Conservation (phyloP, 2,888 invertebrate species). For the Luffia ferchaultella region DNA sequence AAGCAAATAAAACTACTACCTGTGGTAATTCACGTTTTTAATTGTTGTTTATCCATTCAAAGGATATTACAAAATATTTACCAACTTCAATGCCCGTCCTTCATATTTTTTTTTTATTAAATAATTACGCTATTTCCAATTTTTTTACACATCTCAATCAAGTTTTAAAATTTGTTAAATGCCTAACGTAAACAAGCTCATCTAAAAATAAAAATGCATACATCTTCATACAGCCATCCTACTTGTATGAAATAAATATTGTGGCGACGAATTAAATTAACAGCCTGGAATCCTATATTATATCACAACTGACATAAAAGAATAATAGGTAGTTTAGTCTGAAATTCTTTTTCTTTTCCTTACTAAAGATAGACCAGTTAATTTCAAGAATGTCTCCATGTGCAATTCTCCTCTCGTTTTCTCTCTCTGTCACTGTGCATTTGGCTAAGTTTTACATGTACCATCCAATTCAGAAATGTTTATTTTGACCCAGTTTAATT, state of each 20-base stretch:
- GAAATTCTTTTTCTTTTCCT: no score
- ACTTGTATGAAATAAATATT: constrained; percentile 3
- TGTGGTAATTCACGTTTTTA: constrained; percentile 4
- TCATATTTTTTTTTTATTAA: constrained; percentile 9
- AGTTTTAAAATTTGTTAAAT: neutral
- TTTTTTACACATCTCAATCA: neutral
- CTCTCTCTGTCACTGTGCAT: no score
- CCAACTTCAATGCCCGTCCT: neutral
- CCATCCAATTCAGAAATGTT: no score
- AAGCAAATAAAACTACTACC: no score
- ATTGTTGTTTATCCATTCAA: constrained; percentile 1
- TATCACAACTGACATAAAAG: neutral
- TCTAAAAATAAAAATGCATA: neutral
- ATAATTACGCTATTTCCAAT: constrained; percentile 1
- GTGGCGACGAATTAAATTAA: neutral
- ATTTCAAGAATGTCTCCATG: no score
- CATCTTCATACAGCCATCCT: constrained; percentile 3
- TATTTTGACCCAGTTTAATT: no score
- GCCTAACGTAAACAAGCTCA: constrained; percentile 1
- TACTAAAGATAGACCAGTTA: no score
- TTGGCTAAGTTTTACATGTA: no score
- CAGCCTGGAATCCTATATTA: neutral
- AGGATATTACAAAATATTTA: neutral
- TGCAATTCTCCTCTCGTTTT: no score
- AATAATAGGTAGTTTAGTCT: no score